These are phyloP conservation scores for Halictus rubicundus DNA, from an alignment of 1,140 invertebrate genomes.

Conservation along the genomic window DNA sequence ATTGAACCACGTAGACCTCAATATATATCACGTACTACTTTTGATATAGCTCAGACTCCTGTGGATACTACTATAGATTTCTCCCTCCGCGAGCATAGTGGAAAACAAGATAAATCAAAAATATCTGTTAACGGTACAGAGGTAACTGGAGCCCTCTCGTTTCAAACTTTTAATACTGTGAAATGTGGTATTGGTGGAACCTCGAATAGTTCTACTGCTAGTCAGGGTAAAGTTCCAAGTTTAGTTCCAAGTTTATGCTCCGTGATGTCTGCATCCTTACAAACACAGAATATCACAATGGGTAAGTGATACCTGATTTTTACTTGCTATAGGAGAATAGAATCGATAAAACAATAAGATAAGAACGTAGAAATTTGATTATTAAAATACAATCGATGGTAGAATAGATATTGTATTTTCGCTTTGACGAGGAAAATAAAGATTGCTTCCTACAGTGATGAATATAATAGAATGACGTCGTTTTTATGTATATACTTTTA, in stretches of 20 bases:
- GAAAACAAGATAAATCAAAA: conserved; percentile 73
- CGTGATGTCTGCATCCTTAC: conserved; percentile 69
- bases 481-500: not conserved
- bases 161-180: conserved; percentile 75
- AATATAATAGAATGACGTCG: not conserved
- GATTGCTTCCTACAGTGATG: not conserved
- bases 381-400: not conserved
- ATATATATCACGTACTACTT: conserved; percentile 82
- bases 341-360: not conserved
- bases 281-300: conserved; percentile 73
- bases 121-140: conserved; percentile 75
- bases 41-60: conserved; percentile 73
- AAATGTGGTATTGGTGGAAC: conserved; percentile 71
- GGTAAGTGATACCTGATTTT: conserved; percentile 60
- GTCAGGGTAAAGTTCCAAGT: conserved; percentile 61
- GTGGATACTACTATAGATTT: conserved; percentile 77
- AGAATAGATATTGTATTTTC: not conserved
- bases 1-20: conserved; percentile 74
- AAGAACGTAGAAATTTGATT: conserved; percentile 5
- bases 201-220: conserved; percentile 62
- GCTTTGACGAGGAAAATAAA: not conserved
- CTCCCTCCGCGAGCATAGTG: conserved; percentile 70
- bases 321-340: not conserved
- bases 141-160: conserved; percentile 69
- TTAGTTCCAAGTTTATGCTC: conserved; percentile 63